Conservation (phyloP, 2,888 invertebrate genomes). For the Thumatha senex region DNA sequence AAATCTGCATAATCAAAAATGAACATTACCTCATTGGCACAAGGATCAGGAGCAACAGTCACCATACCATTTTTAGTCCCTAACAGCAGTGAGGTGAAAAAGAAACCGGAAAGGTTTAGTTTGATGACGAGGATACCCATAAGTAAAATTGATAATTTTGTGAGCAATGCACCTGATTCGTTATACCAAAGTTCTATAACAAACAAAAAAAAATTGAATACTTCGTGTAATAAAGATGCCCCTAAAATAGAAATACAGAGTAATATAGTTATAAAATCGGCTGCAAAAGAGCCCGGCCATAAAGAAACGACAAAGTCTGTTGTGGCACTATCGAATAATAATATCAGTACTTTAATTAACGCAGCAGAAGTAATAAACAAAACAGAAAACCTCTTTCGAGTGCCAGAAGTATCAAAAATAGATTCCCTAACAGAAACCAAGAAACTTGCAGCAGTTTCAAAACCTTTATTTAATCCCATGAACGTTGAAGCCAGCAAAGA, state of each 20-base stretch:
- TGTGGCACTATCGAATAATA: constrained; percentile 36
- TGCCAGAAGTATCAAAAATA: constrained; percentile 49
- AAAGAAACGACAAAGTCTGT: constrained; percentile 29
- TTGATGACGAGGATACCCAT: constrained; percentile 79
- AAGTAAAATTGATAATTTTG: constrained; percentile 74
- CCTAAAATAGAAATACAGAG: constrained; percentile 72
- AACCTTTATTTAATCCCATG: constrained; percentile 54
- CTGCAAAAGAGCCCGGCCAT: constrained; percentile 52
- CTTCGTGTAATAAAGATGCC: constrained; percentile 41
- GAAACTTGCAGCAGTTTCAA: constrained; percentile 36
- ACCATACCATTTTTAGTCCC: constrained; percentile 39
- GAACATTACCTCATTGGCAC: constrained; percentile 60
- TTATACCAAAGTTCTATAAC: constrained; percentile 35
- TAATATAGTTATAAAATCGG: constrained; percentile 69
- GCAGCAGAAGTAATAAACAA: constrained; percentile 69
- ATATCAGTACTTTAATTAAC: constrained; percentile 61
- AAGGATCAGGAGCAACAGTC: constrained; percentile 62
- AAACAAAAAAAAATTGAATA: constrained; percentile 45
- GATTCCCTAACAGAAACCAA: constrained; percentile 47
- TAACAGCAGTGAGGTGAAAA: constrained; percentile 55
- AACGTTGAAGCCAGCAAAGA: constrained; percentile 57
- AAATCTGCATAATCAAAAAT: constrained; percentile 56
- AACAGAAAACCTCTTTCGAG: constrained; percentile 57
- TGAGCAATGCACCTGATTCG: constrained; percentile 49
- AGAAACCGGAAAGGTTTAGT: constrained; percentile 71